Evolutionary conservation across 2,888 invertebrate genomes (phyloP).

Genomic region (Copidosoma aretas): DNA sequence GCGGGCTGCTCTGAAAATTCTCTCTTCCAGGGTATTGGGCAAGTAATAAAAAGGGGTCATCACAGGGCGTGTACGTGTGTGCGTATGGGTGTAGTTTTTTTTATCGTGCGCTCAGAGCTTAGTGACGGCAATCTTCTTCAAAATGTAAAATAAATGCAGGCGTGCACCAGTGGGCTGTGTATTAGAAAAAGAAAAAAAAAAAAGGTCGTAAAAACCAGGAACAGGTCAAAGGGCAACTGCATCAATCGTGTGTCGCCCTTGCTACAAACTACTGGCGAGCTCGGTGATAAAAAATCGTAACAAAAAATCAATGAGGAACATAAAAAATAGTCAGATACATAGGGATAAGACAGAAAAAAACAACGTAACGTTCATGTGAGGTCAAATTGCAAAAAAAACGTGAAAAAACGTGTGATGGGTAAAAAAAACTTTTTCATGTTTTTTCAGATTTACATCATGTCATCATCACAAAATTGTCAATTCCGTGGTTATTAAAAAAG

Average conservation of each 20-base stretch:
- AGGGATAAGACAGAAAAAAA: conserved; percentile 26
- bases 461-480: conserved; percentile 41
- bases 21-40: conserved; percentile 31
- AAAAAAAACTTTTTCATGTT: conserved; percentile 15
- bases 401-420: conserved; percentile 23
- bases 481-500: conserved; percentile 21
- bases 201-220: conserved; percentile 23
- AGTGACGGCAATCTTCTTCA: conserved; percentile 24
- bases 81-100: conserved; percentile 1
- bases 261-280: conserved; percentile 34
- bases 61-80: not conserved
- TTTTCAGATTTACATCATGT: not conserved
- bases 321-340: conserved; percentile 20
- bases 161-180: conserved; percentile 36
- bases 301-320: conserved; percentile 12
- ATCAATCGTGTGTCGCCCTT: conserved; percentile 11
- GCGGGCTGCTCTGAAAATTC: conserved; percentile 54
- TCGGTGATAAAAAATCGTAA: conserved; percentile 30
- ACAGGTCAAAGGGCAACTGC: conserved; percentile 1
- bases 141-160: conserved; percentile 30
- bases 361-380: conserved; percentile 1
- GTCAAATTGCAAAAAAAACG: conserved; percentile 1
- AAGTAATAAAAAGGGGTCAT: conserved; percentile 42
- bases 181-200: conserved; percentile 32
- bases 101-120: conserved; percentile 27